A percentile compares a stretch with the other conserved stretches of the same genome.
Evolutionary conservation across 2,113 vertebrate genomes (phyloP).

Genomic region (Cepphus grylle): DNA sequence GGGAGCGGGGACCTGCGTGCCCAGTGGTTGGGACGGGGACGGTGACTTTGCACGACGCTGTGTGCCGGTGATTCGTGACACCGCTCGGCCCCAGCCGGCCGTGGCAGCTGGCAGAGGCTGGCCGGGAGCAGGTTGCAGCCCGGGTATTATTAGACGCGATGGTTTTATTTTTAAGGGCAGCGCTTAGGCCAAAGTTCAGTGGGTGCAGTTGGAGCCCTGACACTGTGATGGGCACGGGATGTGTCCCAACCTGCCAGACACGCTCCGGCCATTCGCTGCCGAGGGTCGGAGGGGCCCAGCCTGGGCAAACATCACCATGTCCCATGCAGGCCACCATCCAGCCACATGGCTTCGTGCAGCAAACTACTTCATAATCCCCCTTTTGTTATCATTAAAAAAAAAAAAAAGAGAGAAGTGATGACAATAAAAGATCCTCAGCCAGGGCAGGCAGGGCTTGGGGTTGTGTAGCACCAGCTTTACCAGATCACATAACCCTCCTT

Average conservation of each 20-base stretch:
- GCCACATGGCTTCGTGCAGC: background rate
- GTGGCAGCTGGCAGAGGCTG: background rate
- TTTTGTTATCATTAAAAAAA: background rate
- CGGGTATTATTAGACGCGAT: background rate
- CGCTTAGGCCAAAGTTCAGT: background rate
- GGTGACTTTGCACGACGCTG: background rate
- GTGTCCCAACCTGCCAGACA: background rate
- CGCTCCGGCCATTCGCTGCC: accelerated
- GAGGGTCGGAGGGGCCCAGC: background rate
- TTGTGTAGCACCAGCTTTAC: background rate
- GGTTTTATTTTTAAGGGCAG: background rate
- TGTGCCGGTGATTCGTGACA: background rate
- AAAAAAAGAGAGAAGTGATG: background rate
- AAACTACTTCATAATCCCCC: background rate
- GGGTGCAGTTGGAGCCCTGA: background rate
- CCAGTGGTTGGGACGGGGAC: accelerated
- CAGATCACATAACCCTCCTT: background rate
- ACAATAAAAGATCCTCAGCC: background rate
- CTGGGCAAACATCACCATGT: accelerated
- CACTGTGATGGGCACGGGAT: accelerated
- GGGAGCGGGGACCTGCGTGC: background rate
- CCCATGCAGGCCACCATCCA: background rate
- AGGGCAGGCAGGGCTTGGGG: background rate
- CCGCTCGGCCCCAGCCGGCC: background rate
- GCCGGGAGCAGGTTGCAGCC: background rate